Evolutionary conservation across 2,888 invertebrate genomes (phyloP), one percentile per base, ranked within the genome.

Genomic region (Bugula neritina): DNA sequence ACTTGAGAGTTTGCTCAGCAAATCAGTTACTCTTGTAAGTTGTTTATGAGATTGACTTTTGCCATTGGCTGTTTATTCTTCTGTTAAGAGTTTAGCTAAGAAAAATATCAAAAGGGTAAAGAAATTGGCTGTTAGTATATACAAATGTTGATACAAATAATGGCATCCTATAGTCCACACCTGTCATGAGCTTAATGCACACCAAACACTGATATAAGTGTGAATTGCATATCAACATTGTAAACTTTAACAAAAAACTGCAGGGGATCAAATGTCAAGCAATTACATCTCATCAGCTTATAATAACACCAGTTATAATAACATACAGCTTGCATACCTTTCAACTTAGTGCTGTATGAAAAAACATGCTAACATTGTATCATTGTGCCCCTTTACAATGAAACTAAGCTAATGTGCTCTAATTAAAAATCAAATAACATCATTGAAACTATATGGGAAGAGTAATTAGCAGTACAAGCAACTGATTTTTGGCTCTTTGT

Each of bases 281-380:
- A 63, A 63, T 63, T 63, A 63, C 63, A 63, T 31, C 63, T 31
- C 31, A 27, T 27, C 29, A 27, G 10, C 31, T 31, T 63, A 63
- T 63, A 27, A 63, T 29, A 63, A 63, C 63, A 63, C 2, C n/a
- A 13, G 13, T 27, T 63, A 63, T 13, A 63, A 63, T 63, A 63
- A 63, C 31, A 63, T 34, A 31, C 31, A 63, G 63, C 27, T 63
- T 10, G 55, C 3, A 55, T n/a, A 55, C n/a, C 3, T 5, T 55
- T 55, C n/a, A 25, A 55, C n/a, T 55, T 63, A 63, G 27, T 63
- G 31, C 25, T 27, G 21, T 63, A 63, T 63, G 63, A 63, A 25
- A 63, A 63, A 63, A 63, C 63, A 63, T 63, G 63, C 27, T 34
- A 63, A 10, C n/a, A n/a, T 63, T 63, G 63, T 63, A 63, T 63